Base-by-base conservation (phyloP, 2,888 invertebrate genomes). In the Chrysomela aeneicollis region DNA sequence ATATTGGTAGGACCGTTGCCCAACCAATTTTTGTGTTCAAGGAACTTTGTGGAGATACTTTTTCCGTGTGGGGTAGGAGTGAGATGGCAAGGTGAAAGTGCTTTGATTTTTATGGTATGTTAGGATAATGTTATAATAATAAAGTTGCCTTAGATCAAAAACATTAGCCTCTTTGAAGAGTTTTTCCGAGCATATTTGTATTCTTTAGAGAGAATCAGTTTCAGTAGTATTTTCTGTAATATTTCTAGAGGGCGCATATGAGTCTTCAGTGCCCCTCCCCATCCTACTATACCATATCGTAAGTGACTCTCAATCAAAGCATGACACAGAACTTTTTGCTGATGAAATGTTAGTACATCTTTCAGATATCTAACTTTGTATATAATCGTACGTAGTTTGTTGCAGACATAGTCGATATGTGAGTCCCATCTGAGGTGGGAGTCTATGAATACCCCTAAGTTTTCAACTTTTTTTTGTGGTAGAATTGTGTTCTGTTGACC, bases 281-380 rank as follows among this genome's bases (percentile, higher is more conserved):
- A 26, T 3, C 26, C 26, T 26, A 5, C 26, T 26, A 26, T 42
- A 42, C 42, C 42, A 42, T 42, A 42, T 42, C 42, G 42, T 10
- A 42, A 26, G 42, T 47, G 47, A 47, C 15, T 47, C n/a, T 47
- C 47, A 47, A 47, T 19, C 19, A 47, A 47, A 47, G n/a, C 42
- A 42, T 42, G n/a, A 42, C 8, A 42, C n/a, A 15, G 42, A 42
- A 17, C 10, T 10, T 42, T 42, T 2, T 5, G 42, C 42, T 17
- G 17, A 4, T 42, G 42, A 42, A 42, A 42, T 42, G 42, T 42
- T 6, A 42, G 17, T 42, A 42, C 8, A 42, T 42, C 42, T n/a
- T 42, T 42, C 42, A 42, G 42, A 42, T 42, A 42, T 42, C 4
- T 42, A 15, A 42, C 2, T 42, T 42, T 42, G 17, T 42, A 42